A percentile compares a stretch with the other conserved stretches of the same genome.
These are phyloP conservation scores for Scaeva pyrastri DNA, from an alignment of 2,888 invertebrate species.

Conservation along the genomic window DNA sequence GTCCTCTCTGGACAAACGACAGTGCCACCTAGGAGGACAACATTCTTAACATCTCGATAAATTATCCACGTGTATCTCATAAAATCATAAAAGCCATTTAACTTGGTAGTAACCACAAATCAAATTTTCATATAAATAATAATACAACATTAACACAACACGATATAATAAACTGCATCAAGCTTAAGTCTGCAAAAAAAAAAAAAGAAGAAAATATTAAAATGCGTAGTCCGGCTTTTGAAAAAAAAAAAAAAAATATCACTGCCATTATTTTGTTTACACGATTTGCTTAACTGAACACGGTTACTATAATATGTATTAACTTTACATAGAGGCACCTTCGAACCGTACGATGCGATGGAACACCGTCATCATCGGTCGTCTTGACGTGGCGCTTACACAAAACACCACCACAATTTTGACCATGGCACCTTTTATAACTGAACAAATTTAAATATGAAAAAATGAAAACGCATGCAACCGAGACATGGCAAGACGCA, in stretches of 20 bases:
- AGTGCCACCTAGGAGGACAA: slow-evolving; percentile 22
- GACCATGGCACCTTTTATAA: slow-evolving; percentile 58
- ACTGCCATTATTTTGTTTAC: slow-evolving; percentile 47
- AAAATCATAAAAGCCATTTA: slow-evolving; percentile 37
- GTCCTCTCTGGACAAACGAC: not conserved
- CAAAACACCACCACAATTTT: slow-evolving; percentile 32
- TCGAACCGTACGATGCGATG: not conserved
- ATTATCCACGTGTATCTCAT: slow-evolving; percentile 40
- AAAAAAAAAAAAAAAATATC: slow-evolving; percentile 38
- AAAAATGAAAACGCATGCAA: slow-evolving; percentile 20
- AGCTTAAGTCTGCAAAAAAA: not conserved
- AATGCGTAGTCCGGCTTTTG: slow-evolving; percentile 58
- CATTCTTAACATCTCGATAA: slow-evolving; percentile 38
- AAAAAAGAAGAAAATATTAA: too few species aligned
- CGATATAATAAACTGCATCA: not conserved
- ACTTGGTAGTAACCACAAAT: slow-evolving; percentile 54
- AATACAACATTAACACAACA: slow-evolving; percentile 3
- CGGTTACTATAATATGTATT: not conserved
- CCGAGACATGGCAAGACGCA: slow-evolving; percentile 37
- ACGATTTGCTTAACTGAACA: slow-evolving; percentile 48
- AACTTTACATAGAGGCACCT: too few species aligned
- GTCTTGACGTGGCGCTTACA: not conserved
- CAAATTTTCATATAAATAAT: slow-evolving; percentile 18
- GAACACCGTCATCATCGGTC: too few species aligned
- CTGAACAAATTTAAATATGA: slow-evolving; percentile 38